Evolutionary conservation across 2,888 invertebrate species (phyloP), one percentile per base, ranked within the genome.

Genomic region (Ectobius pallidus): DNA sequence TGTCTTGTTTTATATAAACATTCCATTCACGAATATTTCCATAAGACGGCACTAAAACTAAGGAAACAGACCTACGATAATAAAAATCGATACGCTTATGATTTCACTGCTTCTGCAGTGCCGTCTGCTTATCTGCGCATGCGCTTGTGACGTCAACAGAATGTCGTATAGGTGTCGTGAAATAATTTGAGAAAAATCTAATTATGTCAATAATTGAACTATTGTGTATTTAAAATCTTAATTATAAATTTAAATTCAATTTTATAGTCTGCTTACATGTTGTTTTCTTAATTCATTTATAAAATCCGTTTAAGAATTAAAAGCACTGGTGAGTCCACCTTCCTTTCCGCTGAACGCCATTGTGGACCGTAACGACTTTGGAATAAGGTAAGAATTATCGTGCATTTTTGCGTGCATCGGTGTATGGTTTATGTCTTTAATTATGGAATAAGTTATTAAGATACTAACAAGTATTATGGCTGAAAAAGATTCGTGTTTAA

Each of bases 321-420:
- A 65, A 46, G 63, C 63, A 25, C 22, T 58, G 1, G n/a, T n/a
- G 3, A n/a, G 32, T 65, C 39, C 39, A 52, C n/a, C 69, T 52
- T 71, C 71, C 63, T 68, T 69, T 71, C 65, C 61, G 73, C 72
- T 22, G 72, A 90, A 91, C 91, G 91, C 91, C 91, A 92, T 92
- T 92, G 91, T 91, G 91, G 89, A 86, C 91, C 90, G 87, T 91
- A 92, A 90, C 90, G 91, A 90, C 91, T 90, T 87, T 85, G 82
- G 80, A 81, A 82, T 83, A 84, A 85, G 85, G 86, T 85, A 85
- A 87, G 87, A 88, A 87, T 85, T 87, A 90, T 90, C 91, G 85
- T 83, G 82, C 85, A 87, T 88, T 90, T 88, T 89, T 88, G 85
- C 86, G 83, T 87, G 88, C 87, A 90, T 90, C 90, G 84, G 82